Base-by-base conservation (phyloP, 1,140 invertebrate species). In the Euwallacea similis region DNA sequence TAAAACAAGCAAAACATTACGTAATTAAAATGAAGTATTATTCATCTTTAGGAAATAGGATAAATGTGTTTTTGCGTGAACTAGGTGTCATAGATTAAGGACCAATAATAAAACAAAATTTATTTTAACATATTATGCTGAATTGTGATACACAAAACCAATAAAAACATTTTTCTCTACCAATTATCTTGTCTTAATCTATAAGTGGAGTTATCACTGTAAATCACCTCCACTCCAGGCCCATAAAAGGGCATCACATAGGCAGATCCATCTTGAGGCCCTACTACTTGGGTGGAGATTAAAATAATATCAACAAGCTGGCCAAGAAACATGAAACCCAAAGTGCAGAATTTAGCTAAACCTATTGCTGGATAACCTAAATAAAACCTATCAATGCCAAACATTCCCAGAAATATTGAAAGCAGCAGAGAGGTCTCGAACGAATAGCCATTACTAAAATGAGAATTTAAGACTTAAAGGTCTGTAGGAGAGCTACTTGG, bases 351-450 rank as follows among this genome's bases (percentile, higher is more conserved):
- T 82, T 99, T 99, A 7, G 97, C 87, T 56, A 98, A 83, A 1
- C 96, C 97, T 72, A 98, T 88, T 16, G 95, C 97, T 59, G 95
- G 94, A 83, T 99, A 98, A 13, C 97, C 97, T 3, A 99, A 85
- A 80, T 98, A 99, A 82, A 99, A 98, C 73, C 97, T 85, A 82
- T 99, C 97, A 11, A 94, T 87, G n/a, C 97, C 97, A 85, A 99
- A 96, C 93, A 97, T 97, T 41, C 96, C 96, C 55, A 95, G 83
- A 79, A 99, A 99, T 55, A 99, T 92, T 2, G 97, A 98, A 0
- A 99, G 84, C 11, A 99, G 80, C 59, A 99, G 81, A 0, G 97
- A 90, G 55, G 93, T 96, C 81, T 98, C 94, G 82, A 97, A 93
- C 0, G 92, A 93, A 80, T 97, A 96, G 59, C 95, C 95, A 87